Evolutionary conservation across 2,888 invertebrate genomes (phyloP), one percentile per base, ranked within the genome.

Genomic region (Allolobophora icterica): DNA sequence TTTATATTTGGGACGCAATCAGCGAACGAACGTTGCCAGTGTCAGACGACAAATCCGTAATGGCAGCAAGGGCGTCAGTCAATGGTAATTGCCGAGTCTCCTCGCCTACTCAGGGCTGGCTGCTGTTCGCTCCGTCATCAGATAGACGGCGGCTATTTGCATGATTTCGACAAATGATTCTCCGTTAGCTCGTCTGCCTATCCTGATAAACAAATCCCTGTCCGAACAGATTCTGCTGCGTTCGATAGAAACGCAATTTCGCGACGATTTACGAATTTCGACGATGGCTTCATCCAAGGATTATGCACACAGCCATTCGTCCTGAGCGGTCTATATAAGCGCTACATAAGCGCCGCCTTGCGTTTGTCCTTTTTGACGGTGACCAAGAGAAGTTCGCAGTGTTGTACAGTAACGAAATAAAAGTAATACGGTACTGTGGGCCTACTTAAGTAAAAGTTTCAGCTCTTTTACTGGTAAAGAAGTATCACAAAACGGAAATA

Each of bases 241-340:
- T 87, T 87, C 87, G 87, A 87, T 87, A 87, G 87, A 87, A 87
- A 87, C 35, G 87, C 38, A 87, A 87, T 87, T 87, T 87, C 87
- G 8, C 34, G 35, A 24, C 87, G 87, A 87, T 87, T 35, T 34
- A n/a, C 71, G 71, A 71, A 71, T 71, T n/a, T n/a, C 11, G 71
- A n/a, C 71, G 71, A 71, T 11, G 30, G 3, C 30, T 71, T 8
- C 71, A 38, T 38, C 1, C 71, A 8, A n/a, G 71, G 71, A 71
- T 71, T 71, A 71, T n/a, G 30, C 71, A 5, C 4, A n/a, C 71
- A 71, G n/a, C 71, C 30, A 13, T 71, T 71, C 71, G 71, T 71
- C n/a, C n/a, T n/a, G 17, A n/a, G 11, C 71, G 30, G 71, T 71
- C 71, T 71, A 71, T 71, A 71, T 71, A 71, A 71, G 71, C 71